Conservation (phyloP, 2,113 vertebrate species). For the Ammodytes dubius region DNA sequence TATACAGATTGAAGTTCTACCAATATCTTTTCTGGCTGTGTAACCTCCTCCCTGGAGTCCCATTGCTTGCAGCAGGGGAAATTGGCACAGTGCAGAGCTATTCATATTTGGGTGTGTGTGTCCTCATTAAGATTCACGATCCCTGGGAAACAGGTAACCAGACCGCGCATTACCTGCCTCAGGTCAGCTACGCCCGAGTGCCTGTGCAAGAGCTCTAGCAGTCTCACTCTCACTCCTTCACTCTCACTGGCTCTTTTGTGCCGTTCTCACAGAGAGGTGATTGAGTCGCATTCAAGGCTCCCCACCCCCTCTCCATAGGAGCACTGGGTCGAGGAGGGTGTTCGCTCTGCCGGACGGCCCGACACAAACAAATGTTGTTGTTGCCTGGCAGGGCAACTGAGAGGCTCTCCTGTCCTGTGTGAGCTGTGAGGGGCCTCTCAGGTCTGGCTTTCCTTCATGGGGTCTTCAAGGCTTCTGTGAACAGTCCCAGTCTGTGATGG, state of each 20-base stretch:
- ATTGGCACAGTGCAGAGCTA: constrained; percentile 19
- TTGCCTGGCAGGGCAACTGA: constrained; percentile 75
- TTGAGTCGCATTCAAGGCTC: constrained; percentile 77
- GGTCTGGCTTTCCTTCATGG: constrained; percentile 66
- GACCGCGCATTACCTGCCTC: constrained; percentile 75
- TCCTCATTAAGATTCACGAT: constrained; percentile 54
- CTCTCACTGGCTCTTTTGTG: constrained; percentile 84
- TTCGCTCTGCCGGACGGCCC: constrained; percentile 55
- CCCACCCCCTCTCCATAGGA: constrained; percentile 68
- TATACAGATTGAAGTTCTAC: constrained; percentile 27
- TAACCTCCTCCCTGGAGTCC: constrained; percentile 13
- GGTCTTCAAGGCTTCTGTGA: constrained; percentile 53
- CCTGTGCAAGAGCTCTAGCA: constrained; percentile 4
- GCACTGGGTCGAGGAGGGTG: constrained; percentile 63
- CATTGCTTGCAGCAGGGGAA: constrained; percentile 49
- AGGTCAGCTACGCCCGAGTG: constrained; percentile 49
- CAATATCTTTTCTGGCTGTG: constrained; percentile 15
- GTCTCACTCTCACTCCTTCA: constrained; percentile 63
- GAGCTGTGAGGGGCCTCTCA: constrained; percentile 52
- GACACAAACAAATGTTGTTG: constrained; percentile 84
- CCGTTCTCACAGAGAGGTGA: constrained; percentile 73
- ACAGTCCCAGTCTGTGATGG: constrained; percentile 76
- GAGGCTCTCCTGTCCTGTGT: constrained; percentile 75
- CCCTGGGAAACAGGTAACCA: constrained; percentile 76
- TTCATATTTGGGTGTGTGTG: constrained; percentile 54